Evolutionary conservation across 2,797 vertebrate genomes (phyloP), one percentile per base, ranked within the genome.

Genomic region (Huso huso): DNA sequence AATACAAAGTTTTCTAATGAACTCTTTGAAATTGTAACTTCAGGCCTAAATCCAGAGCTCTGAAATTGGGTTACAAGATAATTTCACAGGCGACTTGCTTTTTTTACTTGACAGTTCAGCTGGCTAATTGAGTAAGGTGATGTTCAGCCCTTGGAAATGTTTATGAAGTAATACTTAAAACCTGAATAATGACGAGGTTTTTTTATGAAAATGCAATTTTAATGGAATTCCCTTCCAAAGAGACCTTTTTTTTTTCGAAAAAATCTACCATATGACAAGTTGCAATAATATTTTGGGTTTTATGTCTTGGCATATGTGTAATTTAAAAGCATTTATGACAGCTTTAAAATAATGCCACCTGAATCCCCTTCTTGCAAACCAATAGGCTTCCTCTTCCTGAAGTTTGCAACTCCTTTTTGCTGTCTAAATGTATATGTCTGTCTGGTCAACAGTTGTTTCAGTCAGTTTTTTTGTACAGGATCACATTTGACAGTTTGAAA

Each of bases 61-160:
- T 79, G 86, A 87, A 91, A 90, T 87, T 89, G 88, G 87, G 88
- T 91, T 87, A 89, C 82, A 82, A 85, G 83, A 90, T 91, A 84
- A 90, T 90, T 90, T 90, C 88, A 91, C 88, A 91, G 87, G 86
- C 85, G 87, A 90, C 84, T 90, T 91, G 88, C 88, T 90, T 87
- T 86, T 89, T 87, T 90, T 89, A 87, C 88, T 90, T 90, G 85
- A 81, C 87, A 90, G 88, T 90, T 86, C 88, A 90, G 88, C 87
- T 90, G 87, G 81, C 84, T 89, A 91, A 91, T 89, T 89, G 86
- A 90, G 89, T 82, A 80, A 82, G 84, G 82, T 83, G 83, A 85
- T 89, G 87, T 88, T 68, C 80, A 82, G 85, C 86, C 82, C 80
- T 79, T 82, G 81, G 76, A 80, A 84, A 84, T 86, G 82, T 83